Evolutionary conservation across 2,888 invertebrate species (phyloP), one percentile per base, ranked within the genome.

Genomic region (Metopia argyrocephala): DNA sequence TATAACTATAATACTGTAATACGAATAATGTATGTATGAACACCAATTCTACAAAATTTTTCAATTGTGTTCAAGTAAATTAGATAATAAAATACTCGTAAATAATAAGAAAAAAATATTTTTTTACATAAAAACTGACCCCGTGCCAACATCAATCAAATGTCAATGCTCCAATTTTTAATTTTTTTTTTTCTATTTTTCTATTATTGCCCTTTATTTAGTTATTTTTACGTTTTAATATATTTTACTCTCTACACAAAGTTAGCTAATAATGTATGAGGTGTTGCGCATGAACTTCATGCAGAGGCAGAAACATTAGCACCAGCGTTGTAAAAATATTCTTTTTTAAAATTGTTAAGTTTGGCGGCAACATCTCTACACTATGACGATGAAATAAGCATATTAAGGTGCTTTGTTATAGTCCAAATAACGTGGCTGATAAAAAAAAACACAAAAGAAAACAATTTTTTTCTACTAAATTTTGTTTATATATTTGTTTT

Each of bases 121-220:
- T 45, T 66, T 48, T 21, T 75, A 73, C 59, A 76, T 62, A 79
- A 76, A 76, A 79, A 74, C 76, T 83, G 82, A 83, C 83, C 82
- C 78, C 83, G 74, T 81, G 81, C 81, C 78, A 81, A 81, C 82
- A 83, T 83, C 83, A 83, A 83, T 83, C 83, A 83, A 83, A 82
- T 83, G 83, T 83, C 82, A 83, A 71, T 83, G 83, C 81, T 83
- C 82, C 31, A 82, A 78, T 75, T 83, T 69, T 73, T n/a, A n/a
- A n/a, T n/a, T n/a, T n/a, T n/a, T n/a, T n/a, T n/a, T n/a, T n/a
- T n/a, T n/a, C n/a, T n/a, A n/a, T 76, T 81, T 75, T 27, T 65
- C 81, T 57, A 75, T 81, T 78, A 66, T 78, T 75, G 70, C 78
- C 81, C 74, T 81, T 81, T 79, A 71, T 71, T 68, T 76, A 46